Conservation (phyloP, 2,888 invertebrate species). For the Ecdyonurus torrentis region DNA sequence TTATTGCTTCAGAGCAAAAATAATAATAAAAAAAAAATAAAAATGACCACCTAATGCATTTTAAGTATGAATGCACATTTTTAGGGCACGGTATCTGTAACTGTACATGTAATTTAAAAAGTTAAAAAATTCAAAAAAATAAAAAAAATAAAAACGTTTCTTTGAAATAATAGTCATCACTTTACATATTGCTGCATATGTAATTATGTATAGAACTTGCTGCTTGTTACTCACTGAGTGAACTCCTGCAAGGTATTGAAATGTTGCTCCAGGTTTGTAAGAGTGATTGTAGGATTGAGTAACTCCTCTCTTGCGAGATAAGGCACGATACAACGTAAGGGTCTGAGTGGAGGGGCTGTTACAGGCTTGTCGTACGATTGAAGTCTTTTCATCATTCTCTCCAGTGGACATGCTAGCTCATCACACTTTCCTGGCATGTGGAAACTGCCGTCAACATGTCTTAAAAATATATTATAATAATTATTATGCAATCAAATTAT, state of each 20-base stretch:
- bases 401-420: slow-evolving; percentile 30
- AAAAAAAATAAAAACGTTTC: background rate
- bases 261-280: slow-evolving; percentile 28
- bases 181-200: no score
- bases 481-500: background rate
- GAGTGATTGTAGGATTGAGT: slow-evolving; percentile 26
- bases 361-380: slow-evolving; percentile 44
- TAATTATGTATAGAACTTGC: slow-evolving; percentile 18
- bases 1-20: no score
- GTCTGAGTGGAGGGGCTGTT: slow-evolving; percentile 35
- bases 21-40: no score
- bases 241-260: slow-evolving; percentile 29
- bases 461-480: background rate
- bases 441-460: slow-evolving; percentile 3
- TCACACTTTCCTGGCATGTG: slow-evolving; percentile 20
- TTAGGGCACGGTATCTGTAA: no score
- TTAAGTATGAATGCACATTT: no score
- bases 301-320: slow-evolving; percentile 25
- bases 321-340: slow-evolving; percentile 28
- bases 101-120: no score
- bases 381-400: slow-evolving; percentile 38
- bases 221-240: slow-evolving; percentile 28
- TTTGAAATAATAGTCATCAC: no score
- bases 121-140: background rate
- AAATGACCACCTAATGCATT: no score